Conservation (phyloP, 1,140 invertebrate species). For the Drosophila jambulina region DNA sequence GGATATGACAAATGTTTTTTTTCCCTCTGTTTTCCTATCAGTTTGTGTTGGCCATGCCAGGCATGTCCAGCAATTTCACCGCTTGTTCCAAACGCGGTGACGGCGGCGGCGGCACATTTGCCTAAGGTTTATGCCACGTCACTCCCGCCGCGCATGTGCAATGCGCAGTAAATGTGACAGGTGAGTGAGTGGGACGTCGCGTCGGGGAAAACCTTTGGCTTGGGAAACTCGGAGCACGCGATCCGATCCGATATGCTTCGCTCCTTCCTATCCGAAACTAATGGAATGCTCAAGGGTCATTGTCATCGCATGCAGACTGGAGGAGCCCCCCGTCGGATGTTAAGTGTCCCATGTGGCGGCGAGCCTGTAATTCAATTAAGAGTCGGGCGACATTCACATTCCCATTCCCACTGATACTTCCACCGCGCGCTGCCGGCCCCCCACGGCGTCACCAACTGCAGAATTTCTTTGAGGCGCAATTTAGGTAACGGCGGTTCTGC, state of each 20-base stretch:
- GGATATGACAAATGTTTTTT: constrained; percentile 58
- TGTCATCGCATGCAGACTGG: constrained; percentile 43
- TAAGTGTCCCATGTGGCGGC: constrained; percentile 15
- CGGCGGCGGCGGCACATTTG: constrained; percentile 28
- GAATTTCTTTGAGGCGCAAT: constrained; percentile 50
- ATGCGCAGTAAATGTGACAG: constrained; percentile 53
- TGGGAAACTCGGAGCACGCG: constrained; percentile 62
- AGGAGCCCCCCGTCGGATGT: constrained; percentile 14
- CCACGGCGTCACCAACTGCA: constrained; percentile 32
- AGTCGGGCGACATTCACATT: constrained; percentile 21
- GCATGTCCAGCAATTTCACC: constrained; percentile 55
- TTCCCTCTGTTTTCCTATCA: background rate
- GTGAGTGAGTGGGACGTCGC: constrained; percentile 35
- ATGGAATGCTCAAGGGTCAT: constrained; percentile 57
- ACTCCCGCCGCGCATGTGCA: constrained; percentile 64
- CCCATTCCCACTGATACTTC: constrained; percentile 3
- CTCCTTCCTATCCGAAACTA: constrained; percentile 35
- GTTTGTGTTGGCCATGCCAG: constrained; percentile 42
- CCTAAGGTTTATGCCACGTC: constrained; percentile 63
- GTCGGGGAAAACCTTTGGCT: constrained; percentile 68
- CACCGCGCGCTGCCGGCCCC: constrained; percentile 12
- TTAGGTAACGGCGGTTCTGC: constrained; percentile 67
- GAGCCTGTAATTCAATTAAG: constrained; percentile 54
- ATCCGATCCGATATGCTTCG: constrained; percentile 10
- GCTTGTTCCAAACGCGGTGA: constrained; percentile 30